Evolutionary conservation across 2,113 vertebrate species (phyloP).

Genomic region (Piliocolobus tephrosceles): DNA sequence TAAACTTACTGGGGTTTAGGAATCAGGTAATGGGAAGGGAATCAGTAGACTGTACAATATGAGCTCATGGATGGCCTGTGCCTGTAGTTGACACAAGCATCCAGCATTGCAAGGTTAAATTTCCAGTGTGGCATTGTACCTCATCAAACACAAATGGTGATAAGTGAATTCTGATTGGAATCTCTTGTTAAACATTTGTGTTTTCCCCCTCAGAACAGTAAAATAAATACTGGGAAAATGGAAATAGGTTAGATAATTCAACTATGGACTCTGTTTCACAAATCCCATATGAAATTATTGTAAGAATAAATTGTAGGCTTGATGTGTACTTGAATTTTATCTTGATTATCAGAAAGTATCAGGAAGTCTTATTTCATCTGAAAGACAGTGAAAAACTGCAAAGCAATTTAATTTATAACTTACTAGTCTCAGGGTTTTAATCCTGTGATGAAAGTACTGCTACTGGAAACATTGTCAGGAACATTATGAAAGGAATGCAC

Average conservation of each 20-base stretch:
- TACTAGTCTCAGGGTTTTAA: background rate
- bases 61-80: background rate
- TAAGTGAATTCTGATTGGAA: background rate
- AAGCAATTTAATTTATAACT: background rate
- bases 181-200: background rate
- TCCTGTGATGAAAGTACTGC: background rate
- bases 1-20: background rate
- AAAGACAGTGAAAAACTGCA: background rate
- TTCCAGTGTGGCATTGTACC: background rate
- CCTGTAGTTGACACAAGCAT: background rate
- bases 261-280: background rate
- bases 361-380: background rate
- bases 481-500: background rate
- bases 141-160: conserved; percentile 11
- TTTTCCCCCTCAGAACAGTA: background rate
- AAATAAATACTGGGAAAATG: conserved; percentile 19
- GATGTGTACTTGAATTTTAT: conserved; percentile 41
- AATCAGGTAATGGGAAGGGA: background rate
- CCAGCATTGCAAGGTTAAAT: background rate
- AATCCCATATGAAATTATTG: background rate
- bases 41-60: background rate
- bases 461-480: background rate
- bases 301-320: conserved; percentile 19
- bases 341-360: background rate
- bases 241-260: conserved; percentile 29